These are phyloP conservation scores for Trogon surrucura DNA, from an alignment of 2,113 vertebrate genomes.

Conservation along the genomic window DNA sequence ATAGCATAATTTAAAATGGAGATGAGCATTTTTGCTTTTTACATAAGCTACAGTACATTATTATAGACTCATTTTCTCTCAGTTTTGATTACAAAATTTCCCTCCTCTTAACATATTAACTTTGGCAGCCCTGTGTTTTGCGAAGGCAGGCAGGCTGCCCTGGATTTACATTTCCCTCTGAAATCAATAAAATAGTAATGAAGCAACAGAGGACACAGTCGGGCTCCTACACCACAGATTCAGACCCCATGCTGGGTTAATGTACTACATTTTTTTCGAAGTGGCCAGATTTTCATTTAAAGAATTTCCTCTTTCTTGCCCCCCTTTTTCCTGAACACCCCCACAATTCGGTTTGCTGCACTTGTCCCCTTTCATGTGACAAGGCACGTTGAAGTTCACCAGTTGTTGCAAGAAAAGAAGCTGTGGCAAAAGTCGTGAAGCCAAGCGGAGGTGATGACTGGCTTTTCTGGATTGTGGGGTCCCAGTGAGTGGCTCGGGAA, in stretches of 20 bases:
- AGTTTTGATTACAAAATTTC: constrained; percentile 6
- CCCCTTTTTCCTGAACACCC: background rate
- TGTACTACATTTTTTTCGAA: constrained; percentile 53
- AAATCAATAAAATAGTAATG: constrained; percentile 71
- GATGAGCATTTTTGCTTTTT: background rate
- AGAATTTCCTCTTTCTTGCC: constrained; percentile 41
- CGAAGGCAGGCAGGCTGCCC: background rate
- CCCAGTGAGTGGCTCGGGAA: background rate
- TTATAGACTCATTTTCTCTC: background rate
- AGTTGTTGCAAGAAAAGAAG: constrained; percentile 29
- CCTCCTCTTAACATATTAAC: background rate
- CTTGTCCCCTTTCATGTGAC: constrained; percentile 39
- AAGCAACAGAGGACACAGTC: constrained; percentile 31
- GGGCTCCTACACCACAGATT: background rate
- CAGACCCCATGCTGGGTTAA: constrained; percentile 53
- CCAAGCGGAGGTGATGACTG: background rate
- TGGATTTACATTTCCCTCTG: constrained; percentile 52
- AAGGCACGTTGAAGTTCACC: background rate
- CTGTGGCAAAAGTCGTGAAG: background rate
- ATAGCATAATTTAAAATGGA: background rate
- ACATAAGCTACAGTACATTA: background rate
- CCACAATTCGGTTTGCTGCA: background rate
- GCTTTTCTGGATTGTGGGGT: background rate
- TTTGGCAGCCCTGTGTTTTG: constrained; percentile 18
- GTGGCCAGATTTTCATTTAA: constrained; percentile 34